A percentile compares a stretch with the other conserved stretches of the same genome.
Evolutionary conservation across 2,113 vertebrate genomes (phyloP).

Genomic region (Sminthopsis crassicaudata): DNA sequence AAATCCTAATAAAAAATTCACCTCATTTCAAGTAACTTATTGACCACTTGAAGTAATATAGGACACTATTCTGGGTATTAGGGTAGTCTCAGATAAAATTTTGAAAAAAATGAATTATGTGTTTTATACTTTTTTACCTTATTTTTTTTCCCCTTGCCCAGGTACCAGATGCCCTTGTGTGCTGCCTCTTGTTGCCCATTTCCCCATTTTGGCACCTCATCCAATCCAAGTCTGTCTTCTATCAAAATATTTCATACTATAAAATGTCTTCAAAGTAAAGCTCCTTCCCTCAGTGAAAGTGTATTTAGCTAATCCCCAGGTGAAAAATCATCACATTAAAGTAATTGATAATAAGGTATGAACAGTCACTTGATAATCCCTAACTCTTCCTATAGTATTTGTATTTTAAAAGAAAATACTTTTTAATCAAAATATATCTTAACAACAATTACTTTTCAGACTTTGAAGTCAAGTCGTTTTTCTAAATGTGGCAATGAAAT

Average conservation of each 20-base stretch:
- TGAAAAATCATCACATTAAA: background rate
- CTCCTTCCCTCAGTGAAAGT: background rate
- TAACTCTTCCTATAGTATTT: background rate
- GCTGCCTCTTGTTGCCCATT: background rate
- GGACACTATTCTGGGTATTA: background rate
- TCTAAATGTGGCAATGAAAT: background rate
- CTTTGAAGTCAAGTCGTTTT: background rate
- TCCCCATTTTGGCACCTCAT: background rate
- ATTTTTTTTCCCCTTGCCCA: accelerated
- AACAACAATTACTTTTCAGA: background rate
- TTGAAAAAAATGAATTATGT: background rate
- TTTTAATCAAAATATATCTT: background rate
- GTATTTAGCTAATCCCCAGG: background rate
- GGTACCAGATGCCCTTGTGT: background rate
- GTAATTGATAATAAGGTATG: background rate
- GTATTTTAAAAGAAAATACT: background rate
- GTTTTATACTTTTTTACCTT: background rate
- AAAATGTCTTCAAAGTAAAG: background rate
- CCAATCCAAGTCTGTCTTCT: background rate
- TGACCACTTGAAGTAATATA: background rate
- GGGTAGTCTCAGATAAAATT: background rate
- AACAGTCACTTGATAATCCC: background rate
- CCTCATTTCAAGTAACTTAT: background rate
- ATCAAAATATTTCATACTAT: background rate
- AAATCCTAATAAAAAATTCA: background rate